phyloP scores from a whole-genome alignment of 2,888 invertebrate genomes.

The Andrena bicolor region DNA sequence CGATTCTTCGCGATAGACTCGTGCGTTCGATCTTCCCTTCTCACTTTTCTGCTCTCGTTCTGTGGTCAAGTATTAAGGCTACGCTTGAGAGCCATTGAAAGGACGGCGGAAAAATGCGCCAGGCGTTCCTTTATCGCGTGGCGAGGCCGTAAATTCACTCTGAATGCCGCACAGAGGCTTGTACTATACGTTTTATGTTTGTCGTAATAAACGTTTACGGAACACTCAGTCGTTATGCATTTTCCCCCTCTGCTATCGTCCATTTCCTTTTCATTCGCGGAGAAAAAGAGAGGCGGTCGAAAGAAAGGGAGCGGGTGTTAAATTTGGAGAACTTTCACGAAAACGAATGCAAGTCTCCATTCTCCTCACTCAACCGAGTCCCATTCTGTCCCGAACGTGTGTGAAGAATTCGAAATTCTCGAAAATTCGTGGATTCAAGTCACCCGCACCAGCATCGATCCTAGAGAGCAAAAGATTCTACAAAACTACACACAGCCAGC shows the following conservation, averaged over 20 bases:
- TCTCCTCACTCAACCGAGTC: neutral
- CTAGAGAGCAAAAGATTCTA: neutral
- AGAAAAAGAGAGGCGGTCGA: neutral
- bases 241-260: neutral
- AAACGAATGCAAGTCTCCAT: neutral
- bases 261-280: neutral
- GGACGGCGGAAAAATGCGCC: conserved; percentile 40
- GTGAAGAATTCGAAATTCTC: neutral
- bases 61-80: conserved; percentile 16
- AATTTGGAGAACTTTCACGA: neutral
- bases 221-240: conserved; percentile 20
- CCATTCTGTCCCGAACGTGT: neutral
- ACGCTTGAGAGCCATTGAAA: conserved; percentile 5
- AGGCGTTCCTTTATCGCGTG: conserved; percentile 48
- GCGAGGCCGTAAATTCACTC: conserved; percentile 57
- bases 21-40: neutral
- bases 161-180: conserved; percentile 73
- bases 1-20: neutral
- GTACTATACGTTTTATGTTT: conserved; percentile 65
- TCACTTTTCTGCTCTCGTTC: neutral
- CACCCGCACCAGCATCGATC: too few relatives aligned
- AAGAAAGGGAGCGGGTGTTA: neutral
- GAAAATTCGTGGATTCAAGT: neutral
- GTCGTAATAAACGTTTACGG: conserved; percentile 71
- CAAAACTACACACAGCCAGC: neutral